Base-by-base conservation (phyloP, 1,140 invertebrate genomes). In the Cylas formicarius region DNA sequence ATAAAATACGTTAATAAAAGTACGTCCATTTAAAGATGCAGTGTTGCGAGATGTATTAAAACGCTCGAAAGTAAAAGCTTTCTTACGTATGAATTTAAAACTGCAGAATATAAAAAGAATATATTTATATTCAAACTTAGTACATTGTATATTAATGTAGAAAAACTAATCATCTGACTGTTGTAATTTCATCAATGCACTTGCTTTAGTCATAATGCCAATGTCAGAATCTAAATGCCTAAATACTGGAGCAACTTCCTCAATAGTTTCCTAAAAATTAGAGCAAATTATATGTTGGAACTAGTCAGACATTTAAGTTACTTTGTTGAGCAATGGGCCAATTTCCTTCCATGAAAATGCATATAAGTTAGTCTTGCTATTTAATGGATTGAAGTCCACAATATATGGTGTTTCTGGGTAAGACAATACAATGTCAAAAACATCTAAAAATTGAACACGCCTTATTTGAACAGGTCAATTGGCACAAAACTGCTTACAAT, bases 341-440 rank as follows among this genome's bases (percentile, higher is more conserved):
- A 63, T 56, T 48, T 63, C 61, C 16, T 56, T 55, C 61, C 61
- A 63, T 11, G 38, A 49, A 48, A 63, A 63, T 24, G 61, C 61
- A 51, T 60, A 53, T 27, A 63, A 57, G 49, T 62, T 61, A 2
- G 56, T 56, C 44, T 62, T 60, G 35, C 17, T 56, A 43, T 62
- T 63, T 37, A 63, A 41, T 9, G 58, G 53, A 5, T 53, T 48
- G 44, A 63, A 62, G 52, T 63, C 61, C 7, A 63, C 17, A 41
- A 63, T 40, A 36, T 29, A 42, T n/a, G 57, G 51, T 10, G 41
- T 42, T 17, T 59, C 55, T 22, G 61, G 57, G 51, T 55, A 53
- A 7, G 52, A 53, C 14, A 57, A 42, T 26, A 61, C 49, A 8
- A 63, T 51, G 50, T 63, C 61, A 44, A 63, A 57, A 26, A 50